Percentiles rank a stretch among this genome's conserved stretches.
Conservation (phyloP, 1,140 invertebrate species). For the Drosophila subobscura region DNA sequence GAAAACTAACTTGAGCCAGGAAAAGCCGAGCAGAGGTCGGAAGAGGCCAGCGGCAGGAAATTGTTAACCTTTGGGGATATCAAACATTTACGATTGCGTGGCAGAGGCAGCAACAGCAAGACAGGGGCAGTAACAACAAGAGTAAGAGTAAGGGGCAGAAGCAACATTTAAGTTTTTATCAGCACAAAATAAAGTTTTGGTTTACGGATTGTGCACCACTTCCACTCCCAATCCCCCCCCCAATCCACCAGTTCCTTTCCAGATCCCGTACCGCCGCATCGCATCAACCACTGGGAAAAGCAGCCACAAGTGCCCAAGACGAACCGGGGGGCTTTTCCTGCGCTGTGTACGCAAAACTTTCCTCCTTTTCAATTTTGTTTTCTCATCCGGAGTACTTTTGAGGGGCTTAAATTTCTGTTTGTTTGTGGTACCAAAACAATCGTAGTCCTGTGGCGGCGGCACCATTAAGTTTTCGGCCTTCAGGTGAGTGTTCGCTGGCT, state of each 20-base stretch:
- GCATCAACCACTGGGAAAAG: background rate
- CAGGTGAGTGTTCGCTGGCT: conserved; percentile 49
- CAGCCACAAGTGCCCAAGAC: conserved; percentile 43
- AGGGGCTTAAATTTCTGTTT: conserved; percentile 69
- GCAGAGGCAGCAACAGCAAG: conserved; percentile 31
- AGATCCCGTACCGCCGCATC: conserved; percentile 6
- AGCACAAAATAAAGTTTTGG: conserved; percentile 74
- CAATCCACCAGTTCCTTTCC: background rate
- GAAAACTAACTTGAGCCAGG: conserved; percentile 43
- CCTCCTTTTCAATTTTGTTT: conserved; percentile 70
- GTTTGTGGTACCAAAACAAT: conserved; percentile 35
- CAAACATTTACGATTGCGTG: conserved; percentile 75
- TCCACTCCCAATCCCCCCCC: background rate
- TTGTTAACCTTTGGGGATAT: conserved; percentile 79
- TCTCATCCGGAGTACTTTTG: conserved; percentile 48
- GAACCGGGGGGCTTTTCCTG: conserved; percentile 11
- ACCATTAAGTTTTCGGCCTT: conserved; percentile 24
- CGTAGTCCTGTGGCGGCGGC: conserved; percentile 12
- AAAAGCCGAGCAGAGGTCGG: conserved; percentile 21
- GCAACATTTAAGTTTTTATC: conserved; percentile 80
- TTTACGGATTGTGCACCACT: conserved; percentile 52
- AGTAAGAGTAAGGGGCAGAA: too few relatives aligned
- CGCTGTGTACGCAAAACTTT: conserved; percentile 53
- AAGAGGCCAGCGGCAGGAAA: conserved; percentile 53
- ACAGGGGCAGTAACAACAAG: conserved; percentile 26